These are phyloP conservation scores for Dolichotis patagonum DNA, from an alignment of 2,113 vertebrate species.

Conservation along the genomic window DNA sequence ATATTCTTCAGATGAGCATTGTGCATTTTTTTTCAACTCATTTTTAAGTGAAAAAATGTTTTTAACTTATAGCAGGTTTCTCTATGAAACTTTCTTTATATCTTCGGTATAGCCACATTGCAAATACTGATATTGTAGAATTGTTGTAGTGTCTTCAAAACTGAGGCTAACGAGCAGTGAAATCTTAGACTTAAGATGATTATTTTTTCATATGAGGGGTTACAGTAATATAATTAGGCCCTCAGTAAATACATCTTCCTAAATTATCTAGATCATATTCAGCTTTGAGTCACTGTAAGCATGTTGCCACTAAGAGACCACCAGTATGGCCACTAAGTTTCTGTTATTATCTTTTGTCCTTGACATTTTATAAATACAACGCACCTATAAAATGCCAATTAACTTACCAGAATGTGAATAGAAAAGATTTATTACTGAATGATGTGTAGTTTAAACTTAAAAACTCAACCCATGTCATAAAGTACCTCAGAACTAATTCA, in stretches of 20 bases:
- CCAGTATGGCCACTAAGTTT: constrained; percentile 33
- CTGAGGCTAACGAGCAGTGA: neutral
- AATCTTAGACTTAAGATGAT: constrained; percentile 28
- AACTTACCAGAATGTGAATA: constrained; percentile 9
- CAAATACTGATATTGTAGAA: constrained; percentile 22
- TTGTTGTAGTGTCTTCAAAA: constrained; percentile 50
- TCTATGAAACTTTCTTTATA: constrained; percentile 6
- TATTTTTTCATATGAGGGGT: constrained; percentile 61
- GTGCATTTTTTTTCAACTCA: constrained; percentile 62
- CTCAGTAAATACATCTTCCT: constrained; percentile 16
- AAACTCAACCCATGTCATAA: constrained; percentile 13
- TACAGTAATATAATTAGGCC: neutral
- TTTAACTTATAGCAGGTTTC: constrained; percentile 23
- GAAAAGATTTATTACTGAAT: constrained; percentile 42
- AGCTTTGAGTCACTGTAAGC: constrained; percentile 39
- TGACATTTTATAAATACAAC: constrained; percentile 55
- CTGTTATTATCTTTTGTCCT: constrained; percentile 28
- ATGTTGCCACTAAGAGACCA: constrained; percentile 45
- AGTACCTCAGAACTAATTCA: constrained; percentile 64
- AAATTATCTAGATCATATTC: neutral
- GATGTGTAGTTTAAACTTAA: neutral
- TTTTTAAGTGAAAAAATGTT: constrained; percentile 30
- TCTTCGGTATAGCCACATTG: constrained; percentile 2
- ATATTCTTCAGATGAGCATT: constrained; percentile 63
- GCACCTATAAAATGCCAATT: constrained; percentile 47